phyloP scores from a whole-genome alignment of 1,140 invertebrate species.

The Bombus confusus region DNA sequence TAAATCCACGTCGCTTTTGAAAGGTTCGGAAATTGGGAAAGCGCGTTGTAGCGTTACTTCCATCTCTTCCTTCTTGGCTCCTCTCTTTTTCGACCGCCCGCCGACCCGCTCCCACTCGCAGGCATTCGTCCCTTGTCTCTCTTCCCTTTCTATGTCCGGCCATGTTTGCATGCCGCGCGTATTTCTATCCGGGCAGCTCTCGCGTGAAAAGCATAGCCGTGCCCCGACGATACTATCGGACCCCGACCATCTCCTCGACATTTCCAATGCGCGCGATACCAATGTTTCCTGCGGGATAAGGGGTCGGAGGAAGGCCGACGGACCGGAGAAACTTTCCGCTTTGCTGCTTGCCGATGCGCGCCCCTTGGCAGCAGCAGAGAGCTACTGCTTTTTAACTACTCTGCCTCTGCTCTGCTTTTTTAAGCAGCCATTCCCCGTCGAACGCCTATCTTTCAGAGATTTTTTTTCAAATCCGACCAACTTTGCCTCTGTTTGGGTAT shows the following conservation, averaged over 20 bases:
- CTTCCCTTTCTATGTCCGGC: neutral
- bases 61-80: neutral
- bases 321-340: neutral
- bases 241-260: neutral
- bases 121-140: neutral
- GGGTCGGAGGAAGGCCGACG: neutral
- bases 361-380: no score
- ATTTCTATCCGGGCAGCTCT: neutral
- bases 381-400: no score
- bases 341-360: neutral
- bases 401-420: no score
- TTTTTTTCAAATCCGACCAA: neutral
- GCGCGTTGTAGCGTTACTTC: slow-evolving; percentile 47
- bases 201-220: neutral
- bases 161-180: slow-evolving; percentile 1
- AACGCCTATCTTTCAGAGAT: neutral
- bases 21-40: slow-evolving; percentile 68
- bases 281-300: slow-evolving; percentile 33
- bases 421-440: neutral
- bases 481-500: neutral
- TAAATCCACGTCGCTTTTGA: slow-evolving; percentile 69
- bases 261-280: slow-evolving; percentile 21
- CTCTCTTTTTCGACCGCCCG: neutral
- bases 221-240: slow-evolving; percentile 15
- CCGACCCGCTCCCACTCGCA: neutral